phyloP scores from a whole-genome alignment of 2,888 invertebrate species.

The Nipponacmea schrenckii region DNA sequence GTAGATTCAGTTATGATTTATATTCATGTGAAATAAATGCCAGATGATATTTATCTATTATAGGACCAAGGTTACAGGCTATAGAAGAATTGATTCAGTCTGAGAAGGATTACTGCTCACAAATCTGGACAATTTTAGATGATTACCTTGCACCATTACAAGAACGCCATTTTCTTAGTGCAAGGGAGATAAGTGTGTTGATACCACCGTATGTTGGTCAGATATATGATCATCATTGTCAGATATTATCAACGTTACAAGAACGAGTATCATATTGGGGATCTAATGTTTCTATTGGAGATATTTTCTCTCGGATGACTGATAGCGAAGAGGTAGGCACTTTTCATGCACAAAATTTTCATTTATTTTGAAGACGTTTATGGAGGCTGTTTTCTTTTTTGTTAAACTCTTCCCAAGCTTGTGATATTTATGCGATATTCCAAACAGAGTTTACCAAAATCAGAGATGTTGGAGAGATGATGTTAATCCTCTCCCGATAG shows the following conservation, averaged over 20 bases:
- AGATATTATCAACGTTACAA: conserved; percentile 66
- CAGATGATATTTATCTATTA: background rate
- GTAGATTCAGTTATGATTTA: too few relatives aligned
- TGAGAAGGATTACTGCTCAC: conserved; percentile 68
- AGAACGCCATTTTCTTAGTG: conserved; percentile 44
- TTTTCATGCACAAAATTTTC: too few relatives aligned
- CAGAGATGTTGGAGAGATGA: too few relatives aligned
- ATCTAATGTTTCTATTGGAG: conserved; percentile 65
- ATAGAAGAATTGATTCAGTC: conserved; percentile 67
- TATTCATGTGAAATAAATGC: too few relatives aligned
- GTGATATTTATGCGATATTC: too few relatives aligned
- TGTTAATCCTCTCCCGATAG: too few relatives aligned
- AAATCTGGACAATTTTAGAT: conserved; percentile 68
- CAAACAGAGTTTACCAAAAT: too few relatives aligned
- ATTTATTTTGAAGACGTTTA: too few relatives aligned
- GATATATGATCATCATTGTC: conserved; percentile 68
- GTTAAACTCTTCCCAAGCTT: too few relatives aligned
- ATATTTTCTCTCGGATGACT: conserved; percentile 64
- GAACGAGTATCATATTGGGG: conserved; percentile 66
- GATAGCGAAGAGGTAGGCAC: conserved; percentile 34
- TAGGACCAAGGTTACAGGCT: conserved; percentile 51
- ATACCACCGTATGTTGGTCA: conserved; percentile 68
- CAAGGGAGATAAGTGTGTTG: conserved; percentile 59
- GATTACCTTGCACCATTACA: conserved; percentile 67
- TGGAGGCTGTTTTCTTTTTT: too few relatives aligned